These are phyloP conservation scores for Oryctolagus cuniculus DNA, from an alignment of 2,113 vertebrate species.

Conservation along the genomic window DNA sequence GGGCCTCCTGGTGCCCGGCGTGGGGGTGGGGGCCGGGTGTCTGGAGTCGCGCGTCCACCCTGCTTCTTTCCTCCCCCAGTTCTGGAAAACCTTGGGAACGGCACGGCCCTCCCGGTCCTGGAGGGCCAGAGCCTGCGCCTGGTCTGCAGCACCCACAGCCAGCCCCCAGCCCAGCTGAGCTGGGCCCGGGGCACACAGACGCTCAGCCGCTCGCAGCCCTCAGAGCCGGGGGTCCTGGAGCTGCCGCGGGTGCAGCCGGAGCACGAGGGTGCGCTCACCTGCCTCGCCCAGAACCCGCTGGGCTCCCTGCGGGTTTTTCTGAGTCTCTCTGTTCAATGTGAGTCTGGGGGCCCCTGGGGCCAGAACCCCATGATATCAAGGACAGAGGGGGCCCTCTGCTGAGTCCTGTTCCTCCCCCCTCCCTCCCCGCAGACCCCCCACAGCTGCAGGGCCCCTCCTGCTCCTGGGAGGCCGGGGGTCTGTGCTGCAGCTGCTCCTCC, in stretches of 20 bases:
- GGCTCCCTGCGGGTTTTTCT: constrained; percentile 28
- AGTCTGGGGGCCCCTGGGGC: background rate
- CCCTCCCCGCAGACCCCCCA: constrained; percentile 33
- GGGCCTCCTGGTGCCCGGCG: fast-evolving
- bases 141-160: constrained; percentile 61
- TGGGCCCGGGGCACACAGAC: background rate
- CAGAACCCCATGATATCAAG: background rate
- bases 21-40: fast-evolving
- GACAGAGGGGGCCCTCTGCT: background rate
- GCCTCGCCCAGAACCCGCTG: background rate
- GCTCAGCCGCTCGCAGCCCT: background rate
- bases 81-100: background rate
- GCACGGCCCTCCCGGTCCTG: background rate
- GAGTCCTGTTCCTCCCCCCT: background rate
- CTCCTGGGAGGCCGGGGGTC: constrained; percentile 53
- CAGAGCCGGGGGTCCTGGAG: constrained; percentile 41
- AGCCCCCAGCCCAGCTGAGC: constrained; percentile 66
- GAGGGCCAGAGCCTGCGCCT: constrained; percentile 76
- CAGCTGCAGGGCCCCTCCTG: constrained; percentile 51
- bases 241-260: constrained; percentile 28
- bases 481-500: constrained; percentile 65
- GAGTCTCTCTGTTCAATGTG: constrained; percentile 68
- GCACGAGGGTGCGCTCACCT: constrained; percentile 65
- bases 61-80: constrained; percentile 5
- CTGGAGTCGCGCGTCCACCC: fast-evolving